Conservation (phyloP, 2,888 invertebrate species). For the Cosmorhoe ocellata region DNA sequence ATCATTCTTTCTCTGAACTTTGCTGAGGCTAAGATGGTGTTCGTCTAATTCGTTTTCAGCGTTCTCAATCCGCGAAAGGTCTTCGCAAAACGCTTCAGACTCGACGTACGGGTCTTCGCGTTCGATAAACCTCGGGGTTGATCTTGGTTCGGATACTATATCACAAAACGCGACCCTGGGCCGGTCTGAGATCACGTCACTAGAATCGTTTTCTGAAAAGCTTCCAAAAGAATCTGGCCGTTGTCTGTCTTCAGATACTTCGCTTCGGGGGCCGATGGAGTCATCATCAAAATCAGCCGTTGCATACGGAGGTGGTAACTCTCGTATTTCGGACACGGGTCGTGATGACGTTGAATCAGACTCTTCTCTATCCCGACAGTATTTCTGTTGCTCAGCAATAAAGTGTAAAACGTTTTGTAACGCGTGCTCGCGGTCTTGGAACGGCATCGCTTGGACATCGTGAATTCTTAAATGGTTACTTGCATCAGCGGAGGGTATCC, state of each 20-base stretch:
- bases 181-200: slow-evolving; percentile 66
- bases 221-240: slow-evolving; percentile 76
- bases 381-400: slow-evolving; percentile 89
- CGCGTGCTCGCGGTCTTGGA: slow-evolving; percentile 86
- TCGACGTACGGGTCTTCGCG: slow-evolving; percentile 74
- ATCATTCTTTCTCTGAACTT: slow-evolving; percentile 77
- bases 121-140: slow-evolving; percentile 74
- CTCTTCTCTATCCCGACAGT: slow-evolving; percentile 83
- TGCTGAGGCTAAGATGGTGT: slow-evolving; percentile 62
- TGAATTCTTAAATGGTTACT: slow-evolving; percentile 70
- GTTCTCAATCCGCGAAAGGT: slow-evolving; percentile 63
- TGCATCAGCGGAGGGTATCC: slow-evolving; percentile 81
- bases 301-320: slow-evolving; percentile 78
- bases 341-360: slow-evolving; percentile 81
- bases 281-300: slow-evolving; percentile 76
- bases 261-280: slow-evolving; percentile 73
- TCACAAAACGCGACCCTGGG: slow-evolving; percentile 66
- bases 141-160: slow-evolving; percentile 71
- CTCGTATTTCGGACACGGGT: slow-evolving; percentile 82
- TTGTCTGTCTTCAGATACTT: slow-evolving; percentile 73
- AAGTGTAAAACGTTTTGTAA: slow-evolving; percentile 88
- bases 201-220: slow-evolving; percentile 77
- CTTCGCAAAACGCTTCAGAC: slow-evolving; percentile 68
- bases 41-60: slow-evolving; percentile 73
- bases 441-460: slow-evolving; percentile 71